Base-by-base conservation (phyloP, 1,140 invertebrate genomes). In the Trigoniulus corallinus region DNA sequence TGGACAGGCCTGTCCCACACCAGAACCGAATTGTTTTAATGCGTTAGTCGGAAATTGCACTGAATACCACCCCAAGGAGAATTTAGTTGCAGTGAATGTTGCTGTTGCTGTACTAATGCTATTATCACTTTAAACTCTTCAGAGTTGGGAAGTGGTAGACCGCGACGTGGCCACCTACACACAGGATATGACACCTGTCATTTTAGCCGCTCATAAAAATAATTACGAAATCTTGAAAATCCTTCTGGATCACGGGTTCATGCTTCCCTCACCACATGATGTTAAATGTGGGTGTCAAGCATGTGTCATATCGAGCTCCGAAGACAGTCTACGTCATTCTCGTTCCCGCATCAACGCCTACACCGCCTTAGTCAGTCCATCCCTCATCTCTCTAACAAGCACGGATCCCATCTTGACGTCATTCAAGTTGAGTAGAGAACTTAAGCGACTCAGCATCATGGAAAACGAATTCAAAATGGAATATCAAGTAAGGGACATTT, bases 391-490 rank as follows among this genome's bases (percentile, higher is more conserved):
- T 1, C 72, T 96, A 2, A 92, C 88, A 2, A 93, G 88, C 13
- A 78, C 81, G 57, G 92, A 97, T 68, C 92, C 91, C 0, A 76
- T 96, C 22, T 68, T 93, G 23, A 94, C 89, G 1, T 84, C 88
- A 3, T 95, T 96, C 64, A 82, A 93, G 66, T 73, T 96, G 26
- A 89, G 85, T 26, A 85, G 84, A 78, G 88, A 95, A 65, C 71
- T 95, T n/a, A 74, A 82, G 27, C 70, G 82, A 51, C 73, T 95
- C 13, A 86, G 85, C 62, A 70, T 75, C 29, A 82, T 93, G 74
- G 92, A 97, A 66, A 86, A 88, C 45, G 91, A 97, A 70, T 96
- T 96, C 62, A 77, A 84, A 63, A 71, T 75, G n/a, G 84, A 93
- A 62, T 92, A 92, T 62, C 59, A 58, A 56, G 37, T 39, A 39